phyloP scores from a whole-genome alignment of 2,888 invertebrate genomes.

The Hartigia nigra region DNA sequence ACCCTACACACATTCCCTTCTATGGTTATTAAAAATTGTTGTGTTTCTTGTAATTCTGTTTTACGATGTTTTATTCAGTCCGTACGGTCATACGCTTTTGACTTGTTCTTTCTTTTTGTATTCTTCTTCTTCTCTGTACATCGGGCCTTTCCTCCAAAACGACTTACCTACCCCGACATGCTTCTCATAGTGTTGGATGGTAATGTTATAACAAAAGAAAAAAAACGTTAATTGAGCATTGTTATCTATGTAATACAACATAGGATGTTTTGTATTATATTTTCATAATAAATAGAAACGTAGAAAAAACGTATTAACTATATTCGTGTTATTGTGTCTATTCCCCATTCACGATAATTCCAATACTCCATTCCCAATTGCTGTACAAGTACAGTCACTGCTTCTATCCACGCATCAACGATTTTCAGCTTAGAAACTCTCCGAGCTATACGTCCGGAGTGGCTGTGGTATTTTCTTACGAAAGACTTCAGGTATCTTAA shows the following conservation, averaged over 20 bases:
- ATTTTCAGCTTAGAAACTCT: background rate
- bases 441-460: background rate
- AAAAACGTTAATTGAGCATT: slow-evolving; percentile 65
- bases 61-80: background rate
- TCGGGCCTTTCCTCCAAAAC: slow-evolving; percentile 53
- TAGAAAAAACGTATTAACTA: slow-evolving; percentile 64
- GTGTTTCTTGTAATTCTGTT: background rate
- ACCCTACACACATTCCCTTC: slow-evolving; percentile 18
- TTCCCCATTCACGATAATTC: background rate
- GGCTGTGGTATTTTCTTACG: background rate
- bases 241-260: slow-evolving; percentile 67
- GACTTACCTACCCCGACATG: slow-evolving; percentile 54
- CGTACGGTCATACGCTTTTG: background rate
- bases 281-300: slow-evolving; percentile 70
- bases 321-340: slow-evolving; percentile 40
- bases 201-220: slow-evolving; percentile 58
- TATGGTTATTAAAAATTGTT: background rate
- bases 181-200: slow-evolving; percentile 60
- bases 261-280: slow-evolving; percentile 69
- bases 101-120: background rate
- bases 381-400: background rate
- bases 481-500: background rate
- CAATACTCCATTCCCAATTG: background rate
- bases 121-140: slow-evolving; percentile 49
- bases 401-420: background rate